phyloP scores from a whole-genome alignment of 2,797 vertebrate genomes.

The Pogoniulus pusillus region DNA sequence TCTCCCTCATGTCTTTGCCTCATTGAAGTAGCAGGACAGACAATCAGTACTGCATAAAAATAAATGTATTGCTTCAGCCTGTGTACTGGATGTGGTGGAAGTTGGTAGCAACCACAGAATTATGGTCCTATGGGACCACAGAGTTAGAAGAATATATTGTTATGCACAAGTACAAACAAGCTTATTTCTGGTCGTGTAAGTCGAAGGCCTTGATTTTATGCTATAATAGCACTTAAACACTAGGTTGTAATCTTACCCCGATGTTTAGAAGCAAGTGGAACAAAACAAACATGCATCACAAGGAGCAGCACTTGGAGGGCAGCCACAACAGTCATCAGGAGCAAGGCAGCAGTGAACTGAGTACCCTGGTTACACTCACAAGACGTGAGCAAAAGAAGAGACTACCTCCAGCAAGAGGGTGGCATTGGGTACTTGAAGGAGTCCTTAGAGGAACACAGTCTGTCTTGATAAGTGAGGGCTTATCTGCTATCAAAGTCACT shows the following conservation, averaged over 20 bases:
- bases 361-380: no score
- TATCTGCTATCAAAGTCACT: background rate
- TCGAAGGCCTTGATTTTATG: background rate
- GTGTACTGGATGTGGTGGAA: background rate
- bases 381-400: background rate
- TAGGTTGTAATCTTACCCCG: background rate
- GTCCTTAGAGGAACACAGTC: background rate
- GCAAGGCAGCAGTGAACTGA: background rate
- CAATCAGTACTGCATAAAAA: slow-evolving; percentile 17
- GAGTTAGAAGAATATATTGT: background rate
- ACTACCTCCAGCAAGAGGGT: background rate
- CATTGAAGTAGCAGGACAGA: background rate
- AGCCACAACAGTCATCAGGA: background rate
- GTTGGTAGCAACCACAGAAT: background rate
- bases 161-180: background rate
- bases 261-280: background rate
- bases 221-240: background rate
- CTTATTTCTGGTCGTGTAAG: background rate
- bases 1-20: slow-evolving; percentile 4
- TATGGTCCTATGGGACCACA: background rate
- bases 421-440: background rate
- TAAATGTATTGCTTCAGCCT: slow-evolving; percentile 25
- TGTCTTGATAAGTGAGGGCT: background rate
- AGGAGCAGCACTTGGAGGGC: background rate
- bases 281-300: background rate